Evolutionary conservation across 2,888 invertebrate species (phyloP).

Genomic region (Dryococelus australis): DNA sequence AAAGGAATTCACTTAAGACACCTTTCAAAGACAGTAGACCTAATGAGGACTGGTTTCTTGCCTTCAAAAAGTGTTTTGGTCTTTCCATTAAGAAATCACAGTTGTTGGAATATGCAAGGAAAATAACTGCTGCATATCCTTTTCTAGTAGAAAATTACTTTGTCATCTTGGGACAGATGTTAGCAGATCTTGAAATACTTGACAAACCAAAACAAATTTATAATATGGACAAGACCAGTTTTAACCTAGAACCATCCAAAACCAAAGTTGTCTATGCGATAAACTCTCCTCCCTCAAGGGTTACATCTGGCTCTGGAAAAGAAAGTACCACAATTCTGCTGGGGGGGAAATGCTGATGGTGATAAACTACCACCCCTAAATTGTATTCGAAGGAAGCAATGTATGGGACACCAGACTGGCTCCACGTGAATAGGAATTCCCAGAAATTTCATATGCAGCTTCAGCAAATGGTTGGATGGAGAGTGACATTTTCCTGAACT

Average conservation of each 20-base stretch:
- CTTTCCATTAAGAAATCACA: too few species aligned
- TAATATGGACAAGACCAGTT: conserved; percentile 49
- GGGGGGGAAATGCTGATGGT: conserved; percentile 48
- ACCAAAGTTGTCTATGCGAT: conserved; percentile 46
- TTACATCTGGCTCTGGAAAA: conserved; percentile 51
- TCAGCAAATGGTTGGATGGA: conserved; percentile 54
- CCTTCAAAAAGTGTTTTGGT: too few species aligned
- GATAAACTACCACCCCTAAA: conserved; percentile 53
- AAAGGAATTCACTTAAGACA: too few species aligned
- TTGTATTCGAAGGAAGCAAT: conserved; percentile 54
- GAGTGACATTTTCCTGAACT: conserved; percentile 50
- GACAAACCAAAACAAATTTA: conserved; percentile 47
- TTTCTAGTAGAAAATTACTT: too few species aligned
- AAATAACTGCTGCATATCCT: too few species aligned
- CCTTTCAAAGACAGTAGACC: too few species aligned
- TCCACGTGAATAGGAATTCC: conserved; percentile 43
- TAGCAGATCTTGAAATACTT: too few species aligned
- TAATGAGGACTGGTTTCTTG: too few species aligned
- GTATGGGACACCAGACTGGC: conserved; percentile 54
- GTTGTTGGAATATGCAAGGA: too few species aligned
- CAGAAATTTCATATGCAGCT: conserved; percentile 50
- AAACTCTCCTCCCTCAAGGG: conserved; percentile 43
- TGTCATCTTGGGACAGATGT: too few species aligned
- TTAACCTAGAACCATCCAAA: conserved; percentile 48
- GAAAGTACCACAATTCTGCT: conserved; percentile 53